Percentiles rank a stretch among this genome's conserved stretches.
phyloP scores from a whole-genome alignment of 2,888 invertebrate species.

The Standfussiana lucernea region DNA sequence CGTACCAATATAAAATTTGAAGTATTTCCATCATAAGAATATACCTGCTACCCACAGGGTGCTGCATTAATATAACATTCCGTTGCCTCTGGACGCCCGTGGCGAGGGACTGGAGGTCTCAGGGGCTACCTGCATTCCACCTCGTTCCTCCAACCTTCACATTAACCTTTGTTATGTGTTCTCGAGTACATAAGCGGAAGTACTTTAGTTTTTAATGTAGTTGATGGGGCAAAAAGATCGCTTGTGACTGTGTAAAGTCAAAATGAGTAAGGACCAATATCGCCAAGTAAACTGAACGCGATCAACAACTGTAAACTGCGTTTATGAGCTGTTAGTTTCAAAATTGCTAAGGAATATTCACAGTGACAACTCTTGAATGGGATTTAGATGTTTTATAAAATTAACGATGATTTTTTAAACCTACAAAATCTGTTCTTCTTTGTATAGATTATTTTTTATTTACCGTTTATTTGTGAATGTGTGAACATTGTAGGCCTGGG shows the following conservation, averaged over 20 bases:
- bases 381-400: background rate
- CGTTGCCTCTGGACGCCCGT: constrained; percentile 28
- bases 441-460: too few species aligned
- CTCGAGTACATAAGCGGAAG: background rate
- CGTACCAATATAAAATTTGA: constrained; percentile 31
- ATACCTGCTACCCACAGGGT: constrained; percentile 26
- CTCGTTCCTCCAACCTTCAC: constrained; percentile 14
- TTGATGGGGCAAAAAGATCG: background rate
- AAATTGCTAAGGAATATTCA: background rate
- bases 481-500: too few species aligned
- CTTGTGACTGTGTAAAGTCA: background rate
- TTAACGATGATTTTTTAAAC: background rate
- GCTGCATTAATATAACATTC: constrained; percentile 65
- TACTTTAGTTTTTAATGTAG: background rate
- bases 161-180: constrained; percentile 17
- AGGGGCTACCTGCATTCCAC: constrained; percentile 47
- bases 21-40: constrained; percentile 56
- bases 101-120: constrained; percentile 14
- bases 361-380: background rate
- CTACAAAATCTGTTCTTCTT: background rate
- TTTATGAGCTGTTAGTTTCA: background rate
- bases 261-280: background rate
- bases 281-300: background rate
- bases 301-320: background rate
- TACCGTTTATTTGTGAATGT: too few species aligned